Percentiles rank a stretch among this genome's conserved stretches.
phyloP scores from a whole-genome alignment of 2,888 invertebrate genomes.

The Mellilla xanthometata region DNA sequence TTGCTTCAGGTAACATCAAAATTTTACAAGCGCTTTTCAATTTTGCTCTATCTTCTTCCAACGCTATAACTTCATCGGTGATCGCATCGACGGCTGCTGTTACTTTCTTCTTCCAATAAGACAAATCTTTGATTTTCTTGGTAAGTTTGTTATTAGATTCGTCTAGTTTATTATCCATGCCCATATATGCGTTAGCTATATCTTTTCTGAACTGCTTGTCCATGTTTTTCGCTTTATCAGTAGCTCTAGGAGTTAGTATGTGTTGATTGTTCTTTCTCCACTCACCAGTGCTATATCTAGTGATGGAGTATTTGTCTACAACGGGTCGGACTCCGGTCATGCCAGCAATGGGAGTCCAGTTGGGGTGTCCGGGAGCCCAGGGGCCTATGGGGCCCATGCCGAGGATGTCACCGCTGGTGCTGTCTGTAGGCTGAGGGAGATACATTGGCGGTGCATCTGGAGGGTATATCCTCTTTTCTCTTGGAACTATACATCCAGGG shows the following conservation, averaged over 20 bases:
- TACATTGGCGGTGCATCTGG: constrained; percentile 64
- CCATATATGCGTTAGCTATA: constrained; percentile 80
- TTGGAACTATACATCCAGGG: constrained; percentile 61
- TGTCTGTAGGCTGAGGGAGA: constrained; percentile 67
- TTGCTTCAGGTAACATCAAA: constrained; percentile 87
- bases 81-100: constrained; percentile 84
- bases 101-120: constrained; percentile 86
- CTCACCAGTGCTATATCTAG: constrained; percentile 87
- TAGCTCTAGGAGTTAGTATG: constrained; percentile 62
- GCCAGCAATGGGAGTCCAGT: constrained; percentile 88
- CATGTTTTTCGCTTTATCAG: constrained; percentile 54
- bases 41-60: constrained; percentile 85
- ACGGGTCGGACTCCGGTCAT: constrained; percentile 89
- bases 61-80: constrained; percentile 84
- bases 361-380: constrained; percentile 89
- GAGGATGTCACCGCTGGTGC: constrained; percentile 67
- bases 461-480: constrained; percentile 53
- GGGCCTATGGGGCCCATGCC: constrained; percentile 81
- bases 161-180: constrained; percentile 76
- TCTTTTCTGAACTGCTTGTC: constrained; percentile 50
- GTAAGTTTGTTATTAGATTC: constrained; percentile 62
- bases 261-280: constrained; percentile 86
- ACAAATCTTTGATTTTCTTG: constrained; percentile 64
- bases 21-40: constrained; percentile 86
- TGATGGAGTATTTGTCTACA: constrained; percentile 90